Percentiles rank a stretch among this genome's conserved stretches.
phyloP scores from a whole-genome alignment of 1,140 invertebrate species.

The Venustaconcha ellipsiformis region DNA sequence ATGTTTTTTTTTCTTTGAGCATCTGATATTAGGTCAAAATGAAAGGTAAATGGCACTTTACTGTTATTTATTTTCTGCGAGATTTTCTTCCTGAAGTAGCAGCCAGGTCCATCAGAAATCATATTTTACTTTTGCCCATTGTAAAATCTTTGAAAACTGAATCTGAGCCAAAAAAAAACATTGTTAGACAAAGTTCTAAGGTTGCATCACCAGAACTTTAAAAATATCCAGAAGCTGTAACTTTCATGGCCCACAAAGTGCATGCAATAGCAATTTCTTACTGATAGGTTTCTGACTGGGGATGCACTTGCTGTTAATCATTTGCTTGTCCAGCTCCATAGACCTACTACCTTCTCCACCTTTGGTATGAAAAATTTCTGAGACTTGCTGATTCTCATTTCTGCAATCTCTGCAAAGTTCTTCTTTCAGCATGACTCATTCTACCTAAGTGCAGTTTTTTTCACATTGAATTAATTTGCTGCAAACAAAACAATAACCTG shows the following conservation, averaged over 20 bases:
- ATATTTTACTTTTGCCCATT: slow-evolving; percentile 29
- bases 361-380: neutral
- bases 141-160: slow-evolving; percentile 17
- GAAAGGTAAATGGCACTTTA: slow-evolving; percentile 8
- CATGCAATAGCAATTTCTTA: slow-evolving; percentile 1
- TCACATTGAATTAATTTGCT: slow-evolving; percentile 4
- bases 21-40: slow-evolving; percentile 25
- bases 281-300: neutral
- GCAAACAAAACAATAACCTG: slow-evolving; percentile 13
- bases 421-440: slow-evolving; percentile 2
- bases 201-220: slow-evolving; percentile 25
- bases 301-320: neutral
- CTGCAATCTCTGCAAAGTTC: neutral
- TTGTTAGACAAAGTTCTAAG: slow-evolving; percentile 12
- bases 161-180: slow-evolving; percentile 36
- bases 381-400: neutral
- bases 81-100: slow-evolving; percentile 25
- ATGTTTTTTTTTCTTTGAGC: slow-evolving; percentile 20
- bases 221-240: slow-evolving; percentile 9
- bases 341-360: neutral
- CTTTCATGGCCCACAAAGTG: slow-evolving; percentile 21
- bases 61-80: slow-evolving; percentile 12
- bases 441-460: slow-evolving; percentile 8
- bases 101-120: slow-evolving; percentile 34
- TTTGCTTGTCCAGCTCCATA: neutral